Base-by-base conservation (phyloP, 2,888 invertebrate genomes). In the Zonitis immaculata region DNA sequence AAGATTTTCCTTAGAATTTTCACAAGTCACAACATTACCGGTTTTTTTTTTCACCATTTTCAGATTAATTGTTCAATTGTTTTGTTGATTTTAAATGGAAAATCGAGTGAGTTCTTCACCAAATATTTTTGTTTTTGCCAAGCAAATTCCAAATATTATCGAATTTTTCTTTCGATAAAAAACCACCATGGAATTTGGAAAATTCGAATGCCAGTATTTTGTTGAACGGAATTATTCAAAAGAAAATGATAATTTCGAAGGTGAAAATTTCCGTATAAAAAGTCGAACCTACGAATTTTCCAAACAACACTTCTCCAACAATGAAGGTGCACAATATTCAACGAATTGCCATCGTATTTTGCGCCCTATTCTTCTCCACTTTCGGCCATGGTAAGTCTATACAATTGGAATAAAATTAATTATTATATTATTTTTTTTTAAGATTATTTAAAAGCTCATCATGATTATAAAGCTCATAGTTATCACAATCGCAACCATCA, bases 301-400 rank as follows among this genome's bases (percentile, higher is more conserved):
- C 11, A 39, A 39, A 5, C 39, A 39, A 20, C 16, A 39, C n/a
- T 11, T 39, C 18, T 20, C 5, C 39, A 39, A 39, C 39, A 18
- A 39, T 39, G 39, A 39, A 39, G 39, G 39, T 39, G 39, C 20
- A 39, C 8, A 39, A 39, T 11, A 20, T 39, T 39, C 39, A 39
- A 6, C 9, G 6, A n/a, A 18, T 11, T 20, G 18, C 39, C 18
- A 39, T 39, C 39, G 2, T 39, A 11, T 39, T 39, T 20, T 39
- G 39, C 20, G 39, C 39, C 39, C 39, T 39, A 39, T 20, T 39
- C 20, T 5, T 39, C 3, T 39, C 39, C 16, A 39, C 39, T 20
- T 39, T 39, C 39, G 39, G 39, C 18, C 39, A 39, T 39, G 39
- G 39, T 39, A 39, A 39, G 39, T n/a, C n/a, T n/a, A n/a, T n/a